Evolutionary conservation across 2,888 invertebrate species (phyloP), one percentile per base, ranked within the genome.

Genomic region (Scaptomyza reducta): DNA sequence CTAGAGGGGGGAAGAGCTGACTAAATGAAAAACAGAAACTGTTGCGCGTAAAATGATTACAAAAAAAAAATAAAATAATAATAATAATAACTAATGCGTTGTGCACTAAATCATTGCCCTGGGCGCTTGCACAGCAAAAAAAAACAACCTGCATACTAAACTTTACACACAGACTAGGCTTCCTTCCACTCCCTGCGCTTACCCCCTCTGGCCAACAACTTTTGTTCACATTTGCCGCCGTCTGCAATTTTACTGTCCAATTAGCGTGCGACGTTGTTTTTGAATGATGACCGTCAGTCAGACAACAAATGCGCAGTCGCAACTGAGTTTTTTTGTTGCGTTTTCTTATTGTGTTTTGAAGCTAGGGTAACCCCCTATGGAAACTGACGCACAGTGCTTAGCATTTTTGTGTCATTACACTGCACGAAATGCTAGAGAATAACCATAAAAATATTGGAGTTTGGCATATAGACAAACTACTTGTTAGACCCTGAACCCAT

Each of bases 271-370:
- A 83, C 86, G 83, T 74, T 79, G 74, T 79, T 10, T 31, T 77
- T 87, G 83, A 83, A 82, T 85, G 83, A 83, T 87, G 88, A 82
- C 74, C 70, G 62, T 57, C 67, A 85, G 88, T 83, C 88, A 85
- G 83, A 85, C 88, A 87, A 83, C 87, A 85, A 85, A 79, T 85
- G 81, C 70, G 70, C 84, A 70, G 70, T 60, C 70, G 80, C 79
- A 42, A 50, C 29, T 7, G 5, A 14, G 38, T 38, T 38, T 38
- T 0, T 38, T 38, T n/a, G 13, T 31, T 31, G 9, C 13, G 11
- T 13, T 33, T 33, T 1, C 11, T 33, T 5, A 7, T 27, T 27
- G 27, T 27, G 1, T 27, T 33, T 33, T 33, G 13, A 6, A 14
- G 14, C 29, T 46, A 16, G 29, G 31, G 47, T 31, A 10, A 16